A percentile compares a stretch with the other conserved stretches of the same genome.
Conservation (phyloP, 2,888 invertebrate genomes). For the Malacosoma neustria region DNA sequence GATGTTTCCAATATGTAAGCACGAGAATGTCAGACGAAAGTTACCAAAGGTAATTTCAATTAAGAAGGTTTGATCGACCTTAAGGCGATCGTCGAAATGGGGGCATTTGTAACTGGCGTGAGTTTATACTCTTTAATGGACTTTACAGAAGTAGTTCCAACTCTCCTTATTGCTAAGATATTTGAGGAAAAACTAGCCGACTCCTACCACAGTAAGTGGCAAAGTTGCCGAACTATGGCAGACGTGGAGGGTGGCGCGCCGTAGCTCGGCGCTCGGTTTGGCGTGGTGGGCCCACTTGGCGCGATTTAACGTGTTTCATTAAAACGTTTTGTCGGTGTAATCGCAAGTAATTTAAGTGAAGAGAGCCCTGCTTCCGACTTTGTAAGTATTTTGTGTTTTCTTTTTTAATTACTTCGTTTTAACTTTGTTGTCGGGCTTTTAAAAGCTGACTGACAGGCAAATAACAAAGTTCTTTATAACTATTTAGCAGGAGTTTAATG, state of each 20-base stretch:
- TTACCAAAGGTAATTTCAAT: slow-evolving; percentile 51
- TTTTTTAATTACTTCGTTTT: slow-evolving; percentile 75
- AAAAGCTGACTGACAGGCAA: slow-evolving; percentile 73
- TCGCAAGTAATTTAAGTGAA: slow-evolving; percentile 74
- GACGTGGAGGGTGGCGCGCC: slow-evolving; percentile 25
- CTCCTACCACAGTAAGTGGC: slow-evolving; percentile 61
- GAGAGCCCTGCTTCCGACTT: slow-evolving; percentile 73
- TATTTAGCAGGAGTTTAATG: slow-evolving; percentile 66
- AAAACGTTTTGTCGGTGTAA: slow-evolving; percentile 74
- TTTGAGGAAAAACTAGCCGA: slow-evolving; percentile 70
- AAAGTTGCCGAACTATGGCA: slow-evolving; percentile 62
- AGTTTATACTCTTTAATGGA: slow-evolving; percentile 72
- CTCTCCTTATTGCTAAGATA: slow-evolving; percentile 71
- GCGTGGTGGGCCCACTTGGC: slow-evolving; percentile 53
- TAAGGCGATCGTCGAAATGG: slow-evolving; percentile 61
- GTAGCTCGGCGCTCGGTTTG: slow-evolving; percentile 24
- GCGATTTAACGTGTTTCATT: slow-evolving; percentile 73
- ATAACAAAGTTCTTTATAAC: slow-evolving; percentile 70
- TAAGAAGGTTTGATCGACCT: slow-evolving; percentile 59
- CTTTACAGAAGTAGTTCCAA: slow-evolving; percentile 69
- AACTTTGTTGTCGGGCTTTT: slow-evolving; percentile 71
- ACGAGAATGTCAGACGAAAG: slow-evolving; percentile 17
- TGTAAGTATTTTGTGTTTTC: slow-evolving; percentile 74
- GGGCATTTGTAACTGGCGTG: slow-evolving; percentile 64
- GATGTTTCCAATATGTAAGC: background rate